Percentiles rank a stretch among this genome's conserved stretches.
Conservation (phyloP, 2,797 vertebrate genomes). For the Chiloscyllium punctatum region DNA sequence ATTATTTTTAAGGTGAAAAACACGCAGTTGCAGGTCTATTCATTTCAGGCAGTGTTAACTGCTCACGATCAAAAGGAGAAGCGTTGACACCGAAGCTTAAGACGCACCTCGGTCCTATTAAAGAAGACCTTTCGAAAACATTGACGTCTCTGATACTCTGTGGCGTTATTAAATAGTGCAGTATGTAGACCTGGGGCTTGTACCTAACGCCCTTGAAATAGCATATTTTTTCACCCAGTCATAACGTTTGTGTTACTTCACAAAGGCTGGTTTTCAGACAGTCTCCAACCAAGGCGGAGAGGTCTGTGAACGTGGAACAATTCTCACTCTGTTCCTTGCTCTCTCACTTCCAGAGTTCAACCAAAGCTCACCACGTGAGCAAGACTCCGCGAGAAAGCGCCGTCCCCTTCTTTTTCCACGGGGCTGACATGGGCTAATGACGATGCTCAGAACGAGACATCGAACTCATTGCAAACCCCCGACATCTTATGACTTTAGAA, state of each 20-base stretch:
- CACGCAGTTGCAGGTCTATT: background rate
- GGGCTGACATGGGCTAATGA: background rate
- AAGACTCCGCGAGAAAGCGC: background rate
- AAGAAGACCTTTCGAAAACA: conserved; percentile 28
- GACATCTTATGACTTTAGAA: conserved; percentile 14
- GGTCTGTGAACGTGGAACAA: conserved; percentile 62
- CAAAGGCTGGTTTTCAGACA: conserved; percentile 65
- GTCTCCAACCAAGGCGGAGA: conserved; percentile 46
- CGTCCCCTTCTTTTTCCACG: background rate
- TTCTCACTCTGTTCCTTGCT: conserved; percentile 70
- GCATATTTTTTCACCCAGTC: conserved; percentile 56
- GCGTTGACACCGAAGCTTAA: background rate
- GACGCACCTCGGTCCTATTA: background rate
- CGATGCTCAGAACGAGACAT: background rate
- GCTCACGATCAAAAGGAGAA: conserved; percentile 11
- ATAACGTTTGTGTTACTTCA: conserved; percentile 64
- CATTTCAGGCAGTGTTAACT: conserved; percentile 1
- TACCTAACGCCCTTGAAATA: conserved; percentile 23
- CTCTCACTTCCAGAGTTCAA: background rate
- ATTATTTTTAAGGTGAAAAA: background rate
- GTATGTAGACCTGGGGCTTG: background rate
- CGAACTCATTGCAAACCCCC: background rate
- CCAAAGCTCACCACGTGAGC: conserved; percentile 1
- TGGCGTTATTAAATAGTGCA: background rate
- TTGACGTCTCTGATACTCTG: conserved; percentile 15